These are phyloP conservation scores for Oxyruncus cristatus DNA, from an alignment of 2,113 vertebrate genomes.

Conservation along the genomic window DNA sequence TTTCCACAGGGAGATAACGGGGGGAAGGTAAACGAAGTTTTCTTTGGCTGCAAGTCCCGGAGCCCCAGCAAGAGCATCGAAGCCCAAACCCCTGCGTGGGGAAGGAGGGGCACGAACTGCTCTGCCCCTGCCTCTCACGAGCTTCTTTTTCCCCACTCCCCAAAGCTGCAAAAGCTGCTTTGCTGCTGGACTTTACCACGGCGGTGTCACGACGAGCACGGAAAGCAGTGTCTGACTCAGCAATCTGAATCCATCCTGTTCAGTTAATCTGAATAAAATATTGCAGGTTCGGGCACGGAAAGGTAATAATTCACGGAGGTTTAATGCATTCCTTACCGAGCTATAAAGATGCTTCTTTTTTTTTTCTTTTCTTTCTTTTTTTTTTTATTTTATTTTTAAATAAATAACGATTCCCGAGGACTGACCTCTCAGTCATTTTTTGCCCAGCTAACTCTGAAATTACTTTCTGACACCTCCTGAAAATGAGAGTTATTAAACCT, in stretches of 20 bases:
- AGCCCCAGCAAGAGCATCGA: neutral
- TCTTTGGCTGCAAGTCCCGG: neutral
- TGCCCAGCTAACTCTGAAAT: neutral
- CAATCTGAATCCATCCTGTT: neutral
- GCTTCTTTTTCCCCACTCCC: rapidly evolving
- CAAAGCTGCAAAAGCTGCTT: neutral
- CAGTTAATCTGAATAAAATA: neutral
- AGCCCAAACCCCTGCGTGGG: neutral
- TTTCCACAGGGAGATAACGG: neutral
- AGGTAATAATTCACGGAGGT: neutral
- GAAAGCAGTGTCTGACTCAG: neutral
- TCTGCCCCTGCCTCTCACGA: neutral
- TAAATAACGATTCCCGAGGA: neutral
- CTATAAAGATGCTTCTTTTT: neutral
- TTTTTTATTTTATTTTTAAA: neutral
- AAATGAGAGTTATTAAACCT: neutral
- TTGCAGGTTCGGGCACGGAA: neutral
- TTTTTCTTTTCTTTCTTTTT: neutral
- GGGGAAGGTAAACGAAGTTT: neutral
- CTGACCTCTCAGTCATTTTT: neutral
- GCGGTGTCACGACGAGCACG: neutral
- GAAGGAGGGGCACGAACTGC: neutral
- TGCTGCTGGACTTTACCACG: neutral
- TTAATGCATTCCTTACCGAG: neutral
- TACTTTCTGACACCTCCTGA: neutral